Evolutionary conservation across 2,113 vertebrate species (phyloP), one percentile per base, ranked within the genome.

Genomic region (Myanophis thanlyinensis): DNA sequence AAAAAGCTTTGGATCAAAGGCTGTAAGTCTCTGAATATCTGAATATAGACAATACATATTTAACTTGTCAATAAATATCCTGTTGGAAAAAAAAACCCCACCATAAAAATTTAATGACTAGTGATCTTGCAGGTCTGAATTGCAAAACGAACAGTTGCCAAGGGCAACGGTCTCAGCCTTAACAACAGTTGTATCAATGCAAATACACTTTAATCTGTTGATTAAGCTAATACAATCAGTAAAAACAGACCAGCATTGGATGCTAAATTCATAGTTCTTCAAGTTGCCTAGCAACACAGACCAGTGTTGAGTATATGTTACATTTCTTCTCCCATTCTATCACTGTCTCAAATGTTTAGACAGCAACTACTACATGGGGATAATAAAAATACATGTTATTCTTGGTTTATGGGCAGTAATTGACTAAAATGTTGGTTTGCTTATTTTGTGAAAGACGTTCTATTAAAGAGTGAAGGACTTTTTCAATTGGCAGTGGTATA

Each of bases 131-230:
- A 73, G 27, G 22, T 30, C 73, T 44, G 88, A 93, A 89, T n/a
- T 93, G n/a, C 35, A 59, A 47, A 59, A 90, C 51, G 80, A 59
- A 35, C 80, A 62, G 88, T 93, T 93, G 92, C 88, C 20, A 84
- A 47, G 92, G 88, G 92, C 92, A 93, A 93, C 92, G 23, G 92
- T 86, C 80, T 89, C 84, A 53, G 73, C 52, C 53, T 93, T 59
- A 73, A 84, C 89, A 80, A 85, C 67, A 92, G 30, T 87, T 73
- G 30, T 52, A 5, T 59, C 53, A 86, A 56, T 80, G 9, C 48
- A 18, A 53, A 88, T 27, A 52, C 13, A 48, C 35, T 10, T 89
- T 73, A 46, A 62, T 4, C 22, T 1, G 0, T 13, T 53, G 44
- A 0, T 30, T 88, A 8, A 12, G 90, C 48, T 89, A 8, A 23